phyloP scores from a whole-genome alignment of 1,140 invertebrate species.

The Caenorhabditis elegans region DNA sequence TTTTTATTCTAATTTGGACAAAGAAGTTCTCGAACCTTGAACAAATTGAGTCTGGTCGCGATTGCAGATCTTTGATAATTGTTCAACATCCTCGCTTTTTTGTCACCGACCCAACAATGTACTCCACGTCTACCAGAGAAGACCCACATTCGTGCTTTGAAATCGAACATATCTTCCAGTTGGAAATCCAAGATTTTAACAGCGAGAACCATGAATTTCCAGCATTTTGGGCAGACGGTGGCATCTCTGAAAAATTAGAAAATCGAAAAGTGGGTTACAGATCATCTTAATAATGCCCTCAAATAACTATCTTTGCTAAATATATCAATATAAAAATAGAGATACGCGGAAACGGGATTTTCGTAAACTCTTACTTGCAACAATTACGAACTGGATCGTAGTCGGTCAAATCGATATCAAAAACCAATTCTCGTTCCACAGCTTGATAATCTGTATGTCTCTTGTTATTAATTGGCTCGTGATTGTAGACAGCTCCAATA shows the following conservation, averaged over 20 bases:
- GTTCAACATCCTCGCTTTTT: conserved; percentile 77
- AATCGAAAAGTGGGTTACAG: neutral
- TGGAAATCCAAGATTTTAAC: conserved; percentile 84
- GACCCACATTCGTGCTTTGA: conserved; percentile 88
- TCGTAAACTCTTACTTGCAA: conserved; percentile 68
- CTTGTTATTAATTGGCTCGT: conserved; percentile 73
- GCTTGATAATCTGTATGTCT: conserved; percentile 71
- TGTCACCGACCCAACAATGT: conserved; percentile 95
- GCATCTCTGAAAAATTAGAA: conserved; percentile 73
- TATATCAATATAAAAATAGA: no score
- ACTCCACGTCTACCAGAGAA: conserved; percentile 93
- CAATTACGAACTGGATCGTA: conserved; percentile 95
- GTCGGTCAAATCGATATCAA: conserved; percentile 99
- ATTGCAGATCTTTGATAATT: conserved; percentile 74
- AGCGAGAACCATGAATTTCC: conserved; percentile 93
- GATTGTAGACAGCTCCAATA: conserved; percentile 87
- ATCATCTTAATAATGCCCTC: neutral
- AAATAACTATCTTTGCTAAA: no score
- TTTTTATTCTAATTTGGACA: neutral
- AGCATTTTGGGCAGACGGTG: conserved; percentile 87
- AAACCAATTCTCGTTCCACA: conserved; percentile 85
- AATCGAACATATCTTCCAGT: conserved; percentile 85
- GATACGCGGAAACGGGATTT: conserved; percentile 15
- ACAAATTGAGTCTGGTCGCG: conserved; percentile 72
- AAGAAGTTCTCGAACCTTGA: neutral